phyloP scores from a whole-genome alignment of 1,140 invertebrate genomes.

The Lucilia sericata region DNA sequence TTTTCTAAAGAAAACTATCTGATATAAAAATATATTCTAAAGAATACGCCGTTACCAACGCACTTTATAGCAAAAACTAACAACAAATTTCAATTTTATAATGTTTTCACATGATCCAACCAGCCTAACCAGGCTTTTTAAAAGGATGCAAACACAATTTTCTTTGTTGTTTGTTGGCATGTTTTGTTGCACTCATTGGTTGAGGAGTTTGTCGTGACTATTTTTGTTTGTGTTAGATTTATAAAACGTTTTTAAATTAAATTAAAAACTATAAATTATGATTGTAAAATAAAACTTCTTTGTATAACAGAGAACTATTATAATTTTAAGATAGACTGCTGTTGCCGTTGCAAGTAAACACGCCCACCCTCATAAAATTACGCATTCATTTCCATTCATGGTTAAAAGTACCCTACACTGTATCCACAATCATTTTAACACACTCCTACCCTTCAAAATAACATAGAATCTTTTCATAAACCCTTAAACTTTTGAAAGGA shows the following conservation, averaged over 20 bases:
- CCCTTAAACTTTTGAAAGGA: not conserved
- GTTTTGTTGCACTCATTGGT: not conserved
- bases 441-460: too few relatives aligned
- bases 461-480: too few relatives aligned
- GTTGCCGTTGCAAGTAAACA: not conserved
- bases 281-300: not conserved
- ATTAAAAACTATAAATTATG: conserved; percentile 2
- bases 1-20: too few relatives aligned
- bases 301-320: not conserved
- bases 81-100: too few relatives aligned
- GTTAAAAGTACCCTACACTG: not conserved
- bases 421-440: not conserved
- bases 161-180: not conserved
- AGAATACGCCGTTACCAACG: too few relatives aligned
- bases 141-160: not conserved
- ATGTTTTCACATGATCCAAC: not conserved
- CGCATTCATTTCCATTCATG: not conserved
- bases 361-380: not conserved
- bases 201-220: not conserved
- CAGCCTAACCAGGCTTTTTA: not conserved
- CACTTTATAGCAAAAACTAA: too few relatives aligned
- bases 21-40: too few relatives aligned
- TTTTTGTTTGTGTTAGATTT: not conserved
- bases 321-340: not conserved
- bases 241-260: not conserved